Evolutionary conservation across 2,888 invertebrate species (phyloP), one percentile per base, ranked within the genome.

Genomic region (Leptinotarsa rubiginosa): DNA sequence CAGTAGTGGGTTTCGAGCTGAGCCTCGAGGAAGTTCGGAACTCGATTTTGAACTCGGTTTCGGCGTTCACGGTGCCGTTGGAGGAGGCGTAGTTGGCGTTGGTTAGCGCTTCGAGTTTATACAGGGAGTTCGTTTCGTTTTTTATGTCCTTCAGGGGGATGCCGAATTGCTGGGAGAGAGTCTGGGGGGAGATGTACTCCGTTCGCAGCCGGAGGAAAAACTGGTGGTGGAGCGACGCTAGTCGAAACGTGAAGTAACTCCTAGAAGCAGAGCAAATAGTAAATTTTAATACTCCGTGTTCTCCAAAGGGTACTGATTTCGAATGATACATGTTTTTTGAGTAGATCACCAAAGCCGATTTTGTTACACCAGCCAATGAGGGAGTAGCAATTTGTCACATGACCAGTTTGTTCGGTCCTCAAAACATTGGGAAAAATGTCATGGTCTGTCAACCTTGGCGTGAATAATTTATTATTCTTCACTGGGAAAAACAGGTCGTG

Each of bases 151-250:
- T 90, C 54, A 90, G 78, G 13, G 91, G 91, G 77, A 90, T 89
- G 78, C 90, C 90, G 75, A 92, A 88, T 84, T 92, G 92, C 85
- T 90, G 90, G 64, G 92, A 91, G 83, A 93, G 88, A 79, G 90
- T 90, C 84, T 91, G 91, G 54, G 93, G 88, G 71, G 93, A 93
- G 76, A 92, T 92, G 77, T 92, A 91, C 85, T 94, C 94, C 59
- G 93, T 92, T 84, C 93, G 91, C 68, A 94, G 87, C 83, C 93
- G 92, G 82, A 94, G 89, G 87, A 93, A 94, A 86, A 94, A 91
- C 85, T 94, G 92, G 85, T 94, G 94, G 85, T 94, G 94, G 65
- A 94, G 87, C n/a, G 94, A 94, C 13, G 94, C 94, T 75, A 94
- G 87, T 87, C 93, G 93, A 87, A 94, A 94, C 74, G 93, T 91